Evolutionary conservation across 2,888 invertebrate genomes (phyloP).

Genomic region (Physocephala rufipes): DNA sequence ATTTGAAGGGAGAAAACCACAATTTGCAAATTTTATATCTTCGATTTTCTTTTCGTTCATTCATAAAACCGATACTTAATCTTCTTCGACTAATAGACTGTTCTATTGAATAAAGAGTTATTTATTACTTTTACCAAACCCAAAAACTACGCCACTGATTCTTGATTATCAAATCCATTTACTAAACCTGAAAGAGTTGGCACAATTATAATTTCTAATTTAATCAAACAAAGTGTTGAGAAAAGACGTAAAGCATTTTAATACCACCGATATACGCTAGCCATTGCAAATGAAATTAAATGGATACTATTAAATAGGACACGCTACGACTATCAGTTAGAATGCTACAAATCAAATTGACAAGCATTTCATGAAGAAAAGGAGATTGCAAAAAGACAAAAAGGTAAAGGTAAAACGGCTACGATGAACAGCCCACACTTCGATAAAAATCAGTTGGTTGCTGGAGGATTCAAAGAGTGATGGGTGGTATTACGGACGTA

Average conservation of each 20-base stretch:
- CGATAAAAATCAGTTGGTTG: no score
- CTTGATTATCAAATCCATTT: slow-evolving; percentile 10
- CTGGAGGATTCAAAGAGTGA: neutral
- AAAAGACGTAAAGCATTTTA: neutral
- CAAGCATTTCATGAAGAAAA: slow-evolving; percentile 35
- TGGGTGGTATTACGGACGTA: neutral
- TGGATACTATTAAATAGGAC: neutral
- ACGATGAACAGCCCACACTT: no score
- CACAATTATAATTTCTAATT: slow-evolving; percentile 66
- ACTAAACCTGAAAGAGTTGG: no score
- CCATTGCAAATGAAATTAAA: neutral
- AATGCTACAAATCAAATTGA: slow-evolving; percentile 34
- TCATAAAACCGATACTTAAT: no score
- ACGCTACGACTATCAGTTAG: neutral
- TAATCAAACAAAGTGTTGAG: slow-evolving; percentile 63
- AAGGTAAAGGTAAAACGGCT: neutral
- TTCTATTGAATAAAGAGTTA: no score
- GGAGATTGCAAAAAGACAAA: slow-evolving; percentile 1
- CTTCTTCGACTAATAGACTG: no score
- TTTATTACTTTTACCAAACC: no score
- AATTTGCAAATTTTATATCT: no score
- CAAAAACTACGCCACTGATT: neutral
- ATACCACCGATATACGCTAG: neutral
- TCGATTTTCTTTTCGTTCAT: no score
- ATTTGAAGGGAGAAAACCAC: no score